Evolutionary conservation across 1,140 invertebrate genomes (phyloP), one percentile per base, ranked within the genome.

Genomic region (Heliconius melpomene): DNA sequence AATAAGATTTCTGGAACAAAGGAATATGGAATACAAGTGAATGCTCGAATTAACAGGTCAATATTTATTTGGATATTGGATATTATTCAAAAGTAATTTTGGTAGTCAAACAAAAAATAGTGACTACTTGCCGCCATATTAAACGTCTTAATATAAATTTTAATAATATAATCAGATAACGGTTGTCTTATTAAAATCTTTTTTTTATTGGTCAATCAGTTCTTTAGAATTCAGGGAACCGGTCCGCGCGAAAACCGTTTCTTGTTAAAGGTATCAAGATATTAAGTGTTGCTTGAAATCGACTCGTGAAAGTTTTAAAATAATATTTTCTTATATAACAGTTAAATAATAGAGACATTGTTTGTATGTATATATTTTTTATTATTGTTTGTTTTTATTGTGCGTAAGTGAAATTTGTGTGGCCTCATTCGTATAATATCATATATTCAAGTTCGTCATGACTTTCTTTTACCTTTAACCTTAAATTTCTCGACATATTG

Each of bases 401-500:
- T 20, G 8, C 11, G n/a, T 32, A 23, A 36, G 54, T 76, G 75
- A 77, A 77, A 77, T 77, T 71, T 7, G n/a, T 66, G 20, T 32
- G 26, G 52, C 60, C 18, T 23, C 46, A 50, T 77, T 77, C 36
- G 13, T 36, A 46, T 77, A 77, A 38, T 40, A 36, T 70, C 18
- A 40, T 70, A 60, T 54, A 77, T 71, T 77, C 75, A 66, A 38
- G 36, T 38, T 50, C 38, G 60, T 26, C 23, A 29, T 46, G 8
- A 50, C 75, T 77, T 77, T 77, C 75, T 70, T 66, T 76, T 23
- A 76, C 32, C 75, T 77, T 70, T 77, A 40, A 77, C 75, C 32
- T 77, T 71, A 70, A 29, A 77, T 46, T 70, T 18, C 74, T 75
- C 36, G 57, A 57, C 73, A 66, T 26, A 66, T 66, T 66, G 60